A percentile compares a stretch with the other conserved stretches of the same genome.
phyloP scores from a whole-genome alignment of 2,888 invertebrate species.

The Drosophila ustulata region DNA sequence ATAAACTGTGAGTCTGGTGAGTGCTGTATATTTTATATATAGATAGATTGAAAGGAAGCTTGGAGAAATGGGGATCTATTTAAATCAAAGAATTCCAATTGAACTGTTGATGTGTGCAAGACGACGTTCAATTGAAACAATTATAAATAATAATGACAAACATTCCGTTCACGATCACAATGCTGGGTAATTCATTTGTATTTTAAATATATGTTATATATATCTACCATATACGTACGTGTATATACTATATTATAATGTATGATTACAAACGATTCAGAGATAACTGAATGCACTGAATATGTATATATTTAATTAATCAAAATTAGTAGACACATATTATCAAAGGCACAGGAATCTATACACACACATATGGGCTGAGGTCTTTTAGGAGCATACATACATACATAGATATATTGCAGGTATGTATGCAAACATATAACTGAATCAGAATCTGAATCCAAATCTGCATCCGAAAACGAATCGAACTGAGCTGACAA shows the following conservation, averaged over 20 bases:
- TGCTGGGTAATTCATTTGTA: constrained; percentile 40
- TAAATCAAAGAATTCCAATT: constrained; percentile 16
- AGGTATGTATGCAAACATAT: not conserved
- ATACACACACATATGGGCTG: constrained; percentile 56
- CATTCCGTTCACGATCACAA: constrained; percentile 50
- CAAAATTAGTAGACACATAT: constrained; percentile 52
- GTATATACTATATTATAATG: constrained; percentile 20
- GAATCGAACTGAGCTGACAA: not conserved
- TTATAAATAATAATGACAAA: constrained; percentile 50
- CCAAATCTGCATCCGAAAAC: not conserved
- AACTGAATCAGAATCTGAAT: not conserved
- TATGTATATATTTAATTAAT: constrained; percentile 22
- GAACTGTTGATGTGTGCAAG: constrained; percentile 9
- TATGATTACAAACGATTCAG: constrained; percentile 27
- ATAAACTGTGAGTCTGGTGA: constrained; percentile 11
- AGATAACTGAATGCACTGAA: constrained; percentile 17
- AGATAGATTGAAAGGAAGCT: not conserved
- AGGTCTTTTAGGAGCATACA: constrained; percentile 46
- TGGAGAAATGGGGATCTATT: constrained; percentile 14
- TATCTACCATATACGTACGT: constrained; percentile 25
- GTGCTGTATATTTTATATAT: constrained; percentile 10
- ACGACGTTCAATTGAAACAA: constrained; percentile 20
- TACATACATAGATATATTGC: constrained; percentile 8
- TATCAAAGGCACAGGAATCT: constrained; percentile 72
- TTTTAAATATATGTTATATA: constrained; percentile 11